These are phyloP conservation scores for Phengaris alcon DNA, from an alignment of 2,888 invertebrate genomes.

Conservation along the genomic window DNA sequence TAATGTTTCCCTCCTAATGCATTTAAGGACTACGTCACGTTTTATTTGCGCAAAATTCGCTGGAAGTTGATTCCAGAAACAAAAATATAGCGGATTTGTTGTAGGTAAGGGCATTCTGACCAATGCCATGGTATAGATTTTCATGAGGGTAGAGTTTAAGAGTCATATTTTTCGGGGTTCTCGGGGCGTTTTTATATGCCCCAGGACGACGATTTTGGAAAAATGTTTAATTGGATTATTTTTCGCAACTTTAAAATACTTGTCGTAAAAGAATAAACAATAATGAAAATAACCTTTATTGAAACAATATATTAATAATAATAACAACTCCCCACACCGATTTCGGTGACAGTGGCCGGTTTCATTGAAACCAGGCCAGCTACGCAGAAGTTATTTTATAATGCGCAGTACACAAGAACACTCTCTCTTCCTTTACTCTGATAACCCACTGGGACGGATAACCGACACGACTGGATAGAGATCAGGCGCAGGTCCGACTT, in stretches of 20 bases:
- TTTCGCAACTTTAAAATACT: background rate
- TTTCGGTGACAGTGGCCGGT: too few relatives aligned
- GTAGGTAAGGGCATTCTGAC: background rate
- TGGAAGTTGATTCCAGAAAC: background rate
- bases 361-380: too few relatives aligned
- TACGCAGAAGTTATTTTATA: too few relatives aligned
- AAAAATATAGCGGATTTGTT: background rate
- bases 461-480: too few relatives aligned
- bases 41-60: background rate
- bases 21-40: slow-evolving; percentile 1
- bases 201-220: background rate
- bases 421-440: too few relatives aligned
- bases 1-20: background rate
- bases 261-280: too few relatives aligned
- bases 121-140: background rate
- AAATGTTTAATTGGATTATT: background rate
- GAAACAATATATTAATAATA: too few relatives aligned
- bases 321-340: too few relatives aligned
- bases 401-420: too few relatives aligned
- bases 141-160: background rate
- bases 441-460: too few relatives aligned
- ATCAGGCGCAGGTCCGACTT: too few relatives aligned
- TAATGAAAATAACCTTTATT: too few relatives aligned
- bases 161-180: background rate
- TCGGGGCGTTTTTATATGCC: slow-evolving; percentile 2